These are phyloP conservation scores for Sylvilagus bachmani DNA, from an alignment of 2,113 vertebrate genomes.

Conservation along the genomic window DNA sequence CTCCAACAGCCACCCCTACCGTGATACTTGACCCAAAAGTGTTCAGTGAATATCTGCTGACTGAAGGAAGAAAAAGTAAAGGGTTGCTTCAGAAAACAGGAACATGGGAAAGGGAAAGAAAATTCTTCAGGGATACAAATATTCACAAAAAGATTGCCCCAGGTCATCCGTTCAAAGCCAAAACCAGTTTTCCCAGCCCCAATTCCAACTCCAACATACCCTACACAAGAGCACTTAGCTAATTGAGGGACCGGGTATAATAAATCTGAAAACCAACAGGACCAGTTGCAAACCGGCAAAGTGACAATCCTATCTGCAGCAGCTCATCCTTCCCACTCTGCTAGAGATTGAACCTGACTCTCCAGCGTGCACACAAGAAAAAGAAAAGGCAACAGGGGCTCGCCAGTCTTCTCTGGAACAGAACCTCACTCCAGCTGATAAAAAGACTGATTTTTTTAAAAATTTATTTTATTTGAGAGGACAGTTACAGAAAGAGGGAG, in stretches of 20 bases:
- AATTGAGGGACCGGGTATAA: conserved; percentile 60
- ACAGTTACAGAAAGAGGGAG: too few species aligned
- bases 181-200: conserved; percentile 59
- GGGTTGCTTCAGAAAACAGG: conserved; percentile 16
- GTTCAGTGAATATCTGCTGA: neutral
- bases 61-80: conserved; percentile 2
- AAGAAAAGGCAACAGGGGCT: conserved; percentile 1
- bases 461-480: too few species aligned
- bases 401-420: conserved; percentile 40
- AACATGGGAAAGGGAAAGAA: conserved; percentile 6
- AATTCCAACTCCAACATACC: conserved; percentile 60
- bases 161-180: conserved; percentile 60
- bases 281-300: conserved; percentile 43
- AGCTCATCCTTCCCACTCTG: conserved; percentile 27
- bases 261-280: conserved; percentile 71
- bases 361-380: neutral
- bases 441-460: conserved; percentile 6
- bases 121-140: conserved; percentile 62
- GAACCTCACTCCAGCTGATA: neutral
- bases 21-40: neutral
- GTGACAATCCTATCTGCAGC: conserved; percentile 54
- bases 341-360: conserved; percentile 61
- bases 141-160: conserved; percentile 51
- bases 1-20: neutral
- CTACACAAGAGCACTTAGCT: conserved; percentile 49